phyloP scores from a whole-genome alignment of 2,888 invertebrate genomes.

The Pseudococcus longispinus region DNA sequence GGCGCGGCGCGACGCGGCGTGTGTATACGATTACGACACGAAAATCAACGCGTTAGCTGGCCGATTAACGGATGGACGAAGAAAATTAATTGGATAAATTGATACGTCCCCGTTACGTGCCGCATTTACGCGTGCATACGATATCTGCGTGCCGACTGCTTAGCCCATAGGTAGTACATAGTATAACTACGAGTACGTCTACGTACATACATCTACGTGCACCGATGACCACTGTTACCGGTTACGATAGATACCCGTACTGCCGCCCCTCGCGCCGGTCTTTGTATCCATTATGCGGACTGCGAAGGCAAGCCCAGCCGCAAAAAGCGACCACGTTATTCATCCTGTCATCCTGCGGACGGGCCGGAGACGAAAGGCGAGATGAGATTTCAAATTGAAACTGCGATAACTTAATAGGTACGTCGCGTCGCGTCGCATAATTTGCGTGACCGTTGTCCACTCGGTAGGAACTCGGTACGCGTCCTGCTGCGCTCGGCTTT shows the following conservation, averaged over 20 bases:
- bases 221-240: too few species aligned
- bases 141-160: too few species aligned
- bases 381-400: not conserved
- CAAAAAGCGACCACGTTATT: too few species aligned
- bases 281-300: too few species aligned
- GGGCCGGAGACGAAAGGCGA: not conserved
- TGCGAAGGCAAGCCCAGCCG: too few species aligned
- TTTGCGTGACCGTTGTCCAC: not conserved
- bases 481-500: not conserved
- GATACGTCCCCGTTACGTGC: constrained; percentile 35
- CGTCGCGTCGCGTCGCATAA: not conserved
- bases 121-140: not conserved
- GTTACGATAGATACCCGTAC: not conserved
- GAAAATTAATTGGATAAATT: constrained; percentile 16
- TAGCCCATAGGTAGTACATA: not conserved
- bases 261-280: not conserved
- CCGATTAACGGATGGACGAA: not conserved
- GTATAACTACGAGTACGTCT: too few species aligned
- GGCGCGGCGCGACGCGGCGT: too few species aligned
- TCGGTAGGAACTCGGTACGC: not conserved
- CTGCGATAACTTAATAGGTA: not conserved
- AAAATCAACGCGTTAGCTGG: not conserved
- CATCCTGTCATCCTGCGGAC: not conserved
- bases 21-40: too few species aligned
- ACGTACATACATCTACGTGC: not conserved